Evolutionary conservation across 2,113 vertebrate genomes (phyloP), one percentile per base, ranked within the genome.

Genomic region (Myrmophylax atrothorax): DNA sequence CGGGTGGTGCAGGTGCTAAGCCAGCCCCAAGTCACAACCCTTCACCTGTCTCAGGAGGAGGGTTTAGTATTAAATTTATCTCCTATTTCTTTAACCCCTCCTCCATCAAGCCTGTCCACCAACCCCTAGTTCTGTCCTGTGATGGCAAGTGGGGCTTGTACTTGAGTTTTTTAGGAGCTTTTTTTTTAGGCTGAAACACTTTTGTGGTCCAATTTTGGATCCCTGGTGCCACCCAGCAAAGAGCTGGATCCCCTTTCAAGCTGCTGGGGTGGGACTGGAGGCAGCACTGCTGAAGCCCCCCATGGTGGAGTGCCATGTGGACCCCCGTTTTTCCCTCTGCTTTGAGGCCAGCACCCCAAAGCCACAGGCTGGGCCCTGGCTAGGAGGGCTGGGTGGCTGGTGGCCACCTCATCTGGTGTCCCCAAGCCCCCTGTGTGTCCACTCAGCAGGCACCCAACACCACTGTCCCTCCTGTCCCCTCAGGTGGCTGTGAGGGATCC

Each of bases 1-100:
- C 2, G 5, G 20, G 18, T 24, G 37, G 22, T 18, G 19, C 33
- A n/a, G 38, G 44, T 0, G 0, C 31, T 38, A 26, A 38, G 14
- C 59, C 63, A 93, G 67, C 35, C 29, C 25, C 1, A 1, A 58
- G 50, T 58, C 52, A 49, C 74, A 85, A 40, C n/a, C 35, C 81
- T 64, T 75, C 29, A 33, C 58, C 37, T n/a, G 8, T 14, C 22
- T 55, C 44, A 47, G 42, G n/a, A 84, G 22, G 18, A 63, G 22
- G 6, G 28, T 59, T 94, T 37, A 33, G 62, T 72, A 58, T 14
- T 78, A 6, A 29, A 73, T 44, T 46, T 67, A 25, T 29, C 7
- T 23, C 52, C 72, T 86, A 40, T 40, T 78, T 82, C n/a, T 35
- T 33, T 6, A 52, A 24, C 17, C 4, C 11, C 3, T n/a, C 13